Conservation (phyloP, 2,113 vertebrate species). For the Oostethus manadensis region DNA sequence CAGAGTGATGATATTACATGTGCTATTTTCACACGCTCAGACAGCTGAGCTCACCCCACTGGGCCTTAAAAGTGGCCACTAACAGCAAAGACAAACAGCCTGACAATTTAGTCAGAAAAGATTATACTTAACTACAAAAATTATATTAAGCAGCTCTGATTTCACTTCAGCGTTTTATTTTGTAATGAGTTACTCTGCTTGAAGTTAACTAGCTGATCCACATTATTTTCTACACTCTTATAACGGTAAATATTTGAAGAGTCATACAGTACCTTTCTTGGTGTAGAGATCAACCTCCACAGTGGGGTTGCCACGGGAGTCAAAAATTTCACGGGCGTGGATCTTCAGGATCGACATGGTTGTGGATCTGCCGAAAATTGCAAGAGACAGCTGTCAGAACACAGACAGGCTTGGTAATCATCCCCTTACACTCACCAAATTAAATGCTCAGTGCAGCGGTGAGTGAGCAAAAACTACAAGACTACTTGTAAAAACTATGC, state of each 20-base stretch:
- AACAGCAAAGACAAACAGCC: neutral
- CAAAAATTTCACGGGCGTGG: slow-evolving; percentile 89
- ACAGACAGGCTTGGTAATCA: neutral
- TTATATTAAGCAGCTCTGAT: neutral
- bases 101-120: neutral
- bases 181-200: neutral
- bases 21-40: slow-evolving; percentile 61
- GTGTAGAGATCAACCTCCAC: slow-evolving; percentile 93
- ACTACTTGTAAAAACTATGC: neutral
- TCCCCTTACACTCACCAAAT: slow-evolving; percentile 8
- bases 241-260: neutral
- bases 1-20: slow-evolving; percentile 52
- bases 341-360: slow-evolving; percentile 91
- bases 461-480: slow-evolving; percentile 23
- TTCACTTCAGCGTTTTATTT: neutral
- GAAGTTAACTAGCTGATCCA: neutral
- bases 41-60: slow-evolving; percentile 42
- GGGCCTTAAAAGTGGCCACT: slow-evolving; percentile 17
- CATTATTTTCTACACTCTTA: neutral
- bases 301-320: slow-evolving; percentile 98
- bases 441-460: slow-evolving; percentile 2
- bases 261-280: slow-evolving; percentile 77
- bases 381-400: slow-evolving; percentile 5
- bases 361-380: slow-evolving; percentile 62
- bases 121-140: neutral